These are phyloP conservation scores for Heteromyza rotundicornis DNA, from an alignment of 2,888 invertebrate species.

Conservation along the genomic window DNA sequence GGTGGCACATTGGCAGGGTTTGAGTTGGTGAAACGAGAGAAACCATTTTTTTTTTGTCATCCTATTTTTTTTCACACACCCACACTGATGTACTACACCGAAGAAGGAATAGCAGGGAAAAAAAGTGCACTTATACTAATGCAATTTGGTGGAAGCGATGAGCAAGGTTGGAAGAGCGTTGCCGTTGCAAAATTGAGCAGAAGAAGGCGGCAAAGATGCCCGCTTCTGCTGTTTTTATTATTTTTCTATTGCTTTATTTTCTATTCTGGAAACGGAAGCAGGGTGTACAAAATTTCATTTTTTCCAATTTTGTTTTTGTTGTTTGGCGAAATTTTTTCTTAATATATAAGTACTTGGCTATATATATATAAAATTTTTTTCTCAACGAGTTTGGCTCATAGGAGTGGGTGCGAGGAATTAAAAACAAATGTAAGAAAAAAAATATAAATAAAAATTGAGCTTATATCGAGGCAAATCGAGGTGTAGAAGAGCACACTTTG, in stretches of 20 bases:
- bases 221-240: constrained; percentile 2
- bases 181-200: constrained; percentile 12
- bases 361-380: neutral
- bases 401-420: constrained; percentile 6
- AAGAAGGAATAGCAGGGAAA: neutral
- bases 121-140: constrained; percentile 29
- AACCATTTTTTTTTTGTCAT: neutral
- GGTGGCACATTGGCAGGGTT: neutral
- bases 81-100: neutral
- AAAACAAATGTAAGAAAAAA: no score
- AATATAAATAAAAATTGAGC: no score
- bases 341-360: no score
- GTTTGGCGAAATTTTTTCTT: no score
- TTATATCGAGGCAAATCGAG: constrained; percentile 11
- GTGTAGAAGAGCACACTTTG: constrained; percentile 2
- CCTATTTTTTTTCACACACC: neutral
- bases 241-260: constrained; percentile 6
- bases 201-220: constrained; percentile 14
- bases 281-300: neutral
- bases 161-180: neutral
- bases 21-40: constrained; percentile 1
- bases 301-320: no score
- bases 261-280: neutral
- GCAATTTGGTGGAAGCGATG: constrained; percentile 16
- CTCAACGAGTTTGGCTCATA: neutral